Evolutionary conservation across 2,888 invertebrate species (phyloP).

Genomic region (Galeruca laticollis): DNA sequence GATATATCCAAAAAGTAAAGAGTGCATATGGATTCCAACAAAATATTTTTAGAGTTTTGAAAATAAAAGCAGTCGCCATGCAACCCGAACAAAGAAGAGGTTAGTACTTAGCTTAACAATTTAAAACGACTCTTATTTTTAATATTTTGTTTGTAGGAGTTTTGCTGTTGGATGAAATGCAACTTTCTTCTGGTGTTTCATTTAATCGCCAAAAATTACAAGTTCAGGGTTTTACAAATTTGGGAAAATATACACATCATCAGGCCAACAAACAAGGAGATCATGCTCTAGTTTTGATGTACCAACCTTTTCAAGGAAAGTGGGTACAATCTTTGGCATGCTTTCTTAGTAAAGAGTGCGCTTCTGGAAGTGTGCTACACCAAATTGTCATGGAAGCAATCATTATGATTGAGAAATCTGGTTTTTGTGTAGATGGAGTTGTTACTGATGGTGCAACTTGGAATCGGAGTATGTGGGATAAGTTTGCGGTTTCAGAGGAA

Average conservation of each 20-base stretch:
- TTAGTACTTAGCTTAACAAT: background rate
- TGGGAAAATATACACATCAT: conserved; percentile 27
- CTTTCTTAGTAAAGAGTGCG: conserved; percentile 14
- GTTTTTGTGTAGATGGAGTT: conserved; percentile 32
- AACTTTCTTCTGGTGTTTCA: background rate
- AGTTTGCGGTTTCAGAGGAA: conserved; percentile 6
- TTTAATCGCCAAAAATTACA: background rate
- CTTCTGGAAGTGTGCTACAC: too few species aligned
- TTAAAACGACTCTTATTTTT: background rate
- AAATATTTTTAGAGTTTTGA: background rate
- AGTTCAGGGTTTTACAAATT: conserved; percentile 28
- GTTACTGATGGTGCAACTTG: conserved; percentile 40
- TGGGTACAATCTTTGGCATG: conserved; percentile 8
- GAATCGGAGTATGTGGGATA: conserved; percentile 41
- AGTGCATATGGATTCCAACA: background rate
- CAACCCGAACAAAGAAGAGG: background rate
- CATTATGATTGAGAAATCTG: conserved; percentile 12
- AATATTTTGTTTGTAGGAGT: background rate
- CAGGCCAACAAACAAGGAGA: conserved; percentile 28
- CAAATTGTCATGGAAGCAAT: conserved; percentile 10
- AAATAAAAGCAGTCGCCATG: background rate
- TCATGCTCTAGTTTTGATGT: conserved; percentile 40
- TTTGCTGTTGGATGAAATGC: background rate
- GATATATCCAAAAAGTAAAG: background rate
- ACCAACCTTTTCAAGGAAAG: conserved; percentile 35